Percentiles rank a stretch among this genome's conserved stretches.
These are phyloP conservation scores for Lithophane socia DNA, from an alignment of 2,888 invertebrate species.

Conservation along the genomic window DNA sequence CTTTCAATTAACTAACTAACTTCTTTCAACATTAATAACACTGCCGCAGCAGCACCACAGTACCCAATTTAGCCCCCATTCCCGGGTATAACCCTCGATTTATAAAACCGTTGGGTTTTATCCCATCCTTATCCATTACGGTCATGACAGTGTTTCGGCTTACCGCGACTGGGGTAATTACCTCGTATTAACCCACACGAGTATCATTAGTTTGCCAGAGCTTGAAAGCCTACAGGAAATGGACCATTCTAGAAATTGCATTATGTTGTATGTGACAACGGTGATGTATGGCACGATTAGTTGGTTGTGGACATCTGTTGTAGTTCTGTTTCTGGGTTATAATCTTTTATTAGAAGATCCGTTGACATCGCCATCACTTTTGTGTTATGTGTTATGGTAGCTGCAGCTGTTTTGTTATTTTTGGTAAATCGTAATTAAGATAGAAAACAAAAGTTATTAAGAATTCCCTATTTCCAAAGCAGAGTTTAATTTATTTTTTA, in stretches of 20 bases:
- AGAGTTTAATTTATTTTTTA: background rate
- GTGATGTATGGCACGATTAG: conserved; percentile 29
- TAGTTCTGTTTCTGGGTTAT: conserved; percentile 1
- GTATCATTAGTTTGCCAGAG: conserved; percentile 53
- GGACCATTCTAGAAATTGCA: conserved; percentile 51
- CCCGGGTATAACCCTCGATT: conserved; percentile 49
- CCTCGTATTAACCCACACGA: conserved; percentile 60
- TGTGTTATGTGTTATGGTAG: background rate
- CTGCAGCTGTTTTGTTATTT: background rate
- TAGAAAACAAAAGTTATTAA: background rate
- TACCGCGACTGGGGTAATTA: conserved; percentile 53
- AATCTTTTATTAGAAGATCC: background rate
- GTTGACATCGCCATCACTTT: background rate
- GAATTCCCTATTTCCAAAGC: background rate
- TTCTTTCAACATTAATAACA: conserved; percentile 18
- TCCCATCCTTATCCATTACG: conserved; percentile 61
- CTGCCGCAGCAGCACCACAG: conserved; percentile 15
- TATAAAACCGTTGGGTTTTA: conserved; percentile 42
- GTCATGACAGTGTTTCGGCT: conserved; percentile 56
- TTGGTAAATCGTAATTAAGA: too few species aligned
- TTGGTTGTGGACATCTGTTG: background rate
- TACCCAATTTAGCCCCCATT: conserved; percentile 38
- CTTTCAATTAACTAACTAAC: conserved; percentile 14
- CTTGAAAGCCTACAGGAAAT: conserved; percentile 55
- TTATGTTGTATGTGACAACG: conserved; percentile 49